Conservation (phyloP, 2,113 vertebrate species). For the Cyphomyrus plagiostoma region DNA sequence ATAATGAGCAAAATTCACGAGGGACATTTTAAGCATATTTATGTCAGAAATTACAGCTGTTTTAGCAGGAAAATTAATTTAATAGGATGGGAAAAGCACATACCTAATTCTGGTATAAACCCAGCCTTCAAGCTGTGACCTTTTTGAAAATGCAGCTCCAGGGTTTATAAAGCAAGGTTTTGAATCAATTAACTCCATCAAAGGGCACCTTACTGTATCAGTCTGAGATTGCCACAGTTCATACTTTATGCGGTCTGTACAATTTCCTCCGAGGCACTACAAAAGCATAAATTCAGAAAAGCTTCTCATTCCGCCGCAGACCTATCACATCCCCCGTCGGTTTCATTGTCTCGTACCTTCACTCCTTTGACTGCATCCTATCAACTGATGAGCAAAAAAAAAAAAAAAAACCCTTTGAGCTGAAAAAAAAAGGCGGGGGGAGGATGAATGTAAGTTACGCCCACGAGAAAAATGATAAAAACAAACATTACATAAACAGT, state of each 20-base stretch:
- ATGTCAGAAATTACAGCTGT: constrained; percentile 8
- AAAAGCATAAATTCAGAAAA: background rate
- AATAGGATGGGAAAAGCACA: background rate
- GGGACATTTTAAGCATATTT: constrained; percentile 13
- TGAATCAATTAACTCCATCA: constrained; percentile 4
- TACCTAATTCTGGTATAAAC: background rate
- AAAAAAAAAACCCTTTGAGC: background rate
- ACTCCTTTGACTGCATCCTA: background rate
- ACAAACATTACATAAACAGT: background rate
- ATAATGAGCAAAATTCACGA: background rate
- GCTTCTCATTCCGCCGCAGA: background rate
- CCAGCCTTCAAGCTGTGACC: background rate
- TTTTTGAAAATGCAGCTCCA: constrained; percentile 7
- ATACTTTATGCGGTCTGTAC: background rate
- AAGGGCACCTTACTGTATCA: background rate
- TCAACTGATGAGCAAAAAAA: background rate
- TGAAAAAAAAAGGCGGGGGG: background rate
- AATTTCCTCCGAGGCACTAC: background rate
- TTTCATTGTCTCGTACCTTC: background rate
- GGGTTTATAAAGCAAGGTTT: constrained; percentile 7
- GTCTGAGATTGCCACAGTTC: background rate
- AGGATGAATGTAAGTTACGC: background rate
- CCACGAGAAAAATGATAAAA: background rate
- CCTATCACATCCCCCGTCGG: background rate
- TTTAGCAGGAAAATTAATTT: constrained; percentile 12